Conservation (phyloP, 2,888 invertebrate species). For the Tenthredo notha region DNA sequence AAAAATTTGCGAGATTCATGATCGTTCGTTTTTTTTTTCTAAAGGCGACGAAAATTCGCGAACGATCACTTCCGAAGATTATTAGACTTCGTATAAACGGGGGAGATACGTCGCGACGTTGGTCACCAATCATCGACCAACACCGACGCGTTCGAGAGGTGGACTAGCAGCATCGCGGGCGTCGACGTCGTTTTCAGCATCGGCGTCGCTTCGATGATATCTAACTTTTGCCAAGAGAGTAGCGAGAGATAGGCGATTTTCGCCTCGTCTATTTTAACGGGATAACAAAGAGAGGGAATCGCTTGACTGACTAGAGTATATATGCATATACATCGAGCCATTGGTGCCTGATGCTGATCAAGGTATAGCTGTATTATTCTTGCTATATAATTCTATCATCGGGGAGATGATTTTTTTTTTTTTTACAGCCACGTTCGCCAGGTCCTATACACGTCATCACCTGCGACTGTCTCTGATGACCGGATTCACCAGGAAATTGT, state of each 20-base stretch:
- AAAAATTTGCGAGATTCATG: not conserved
- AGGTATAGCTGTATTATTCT: not conserved
- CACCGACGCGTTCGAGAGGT: conserved; percentile 70
- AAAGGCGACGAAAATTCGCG: not conserved
- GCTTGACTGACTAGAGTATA: not conserved
- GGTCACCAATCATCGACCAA: conserved; percentile 60
- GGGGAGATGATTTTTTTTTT: no score
- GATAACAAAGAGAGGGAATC: conserved; percentile 53
- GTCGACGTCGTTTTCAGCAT: conserved; percentile 63
- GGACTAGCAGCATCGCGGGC: conserved; percentile 66
- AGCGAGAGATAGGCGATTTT: conserved; percentile 56
- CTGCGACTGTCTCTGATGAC: not conserved
- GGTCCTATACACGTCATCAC: not conserved
- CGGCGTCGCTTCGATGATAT: conserved; percentile 64
- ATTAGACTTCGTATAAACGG: not conserved
- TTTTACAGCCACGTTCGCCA: not conserved
- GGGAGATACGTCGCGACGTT: conserved; percentile 48
- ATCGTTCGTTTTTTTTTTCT: not conserved
- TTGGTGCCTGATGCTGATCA: not conserved
- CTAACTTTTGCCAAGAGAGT: conserved; percentile 70
- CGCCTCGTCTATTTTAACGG: conserved; percentile 75
- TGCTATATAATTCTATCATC: not conserved
- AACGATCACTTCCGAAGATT: not conserved
- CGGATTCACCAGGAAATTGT: no score
- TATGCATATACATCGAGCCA: conserved; percentile 48